These are phyloP conservation scores for Phalacrocorax pelagicus DNA, from an alignment of 2,113 vertebrate genomes.

Conservation along the genomic window DNA sequence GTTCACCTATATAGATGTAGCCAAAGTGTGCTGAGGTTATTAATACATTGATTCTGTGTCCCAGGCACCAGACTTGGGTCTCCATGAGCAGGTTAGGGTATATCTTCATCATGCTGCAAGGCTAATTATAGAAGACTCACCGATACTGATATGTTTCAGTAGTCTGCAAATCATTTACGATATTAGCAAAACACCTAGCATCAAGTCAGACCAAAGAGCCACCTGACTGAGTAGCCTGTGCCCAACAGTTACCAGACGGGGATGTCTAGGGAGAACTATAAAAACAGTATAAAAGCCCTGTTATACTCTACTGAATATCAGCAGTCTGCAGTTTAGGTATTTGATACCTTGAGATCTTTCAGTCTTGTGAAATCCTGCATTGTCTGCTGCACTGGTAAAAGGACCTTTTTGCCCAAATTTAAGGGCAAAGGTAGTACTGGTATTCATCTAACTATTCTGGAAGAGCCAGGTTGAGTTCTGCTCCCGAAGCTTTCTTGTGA, in stretches of 20 bases:
- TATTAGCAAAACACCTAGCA: background rate
- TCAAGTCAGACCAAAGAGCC: background rate
- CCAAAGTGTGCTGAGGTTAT: background rate
- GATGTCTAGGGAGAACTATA: background rate
- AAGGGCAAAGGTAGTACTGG: background rate
- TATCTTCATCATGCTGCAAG: background rate
- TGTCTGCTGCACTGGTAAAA: background rate
- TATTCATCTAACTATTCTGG: background rate
- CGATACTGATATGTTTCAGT: background rate
- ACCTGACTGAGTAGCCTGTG: background rate
- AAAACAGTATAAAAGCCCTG: background rate
- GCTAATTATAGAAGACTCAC: background rate
- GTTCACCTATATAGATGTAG: background rate
- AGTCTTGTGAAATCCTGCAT: background rate
- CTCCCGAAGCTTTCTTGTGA: background rate
- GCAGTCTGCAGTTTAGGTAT: background rate
- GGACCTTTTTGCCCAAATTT: background rate
- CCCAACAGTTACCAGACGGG: background rate
- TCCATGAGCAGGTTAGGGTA: background rate
- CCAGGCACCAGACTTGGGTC: background rate
- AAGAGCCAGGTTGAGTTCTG: background rate
- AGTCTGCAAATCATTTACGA: background rate
- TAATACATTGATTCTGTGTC: background rate
- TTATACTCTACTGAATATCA: background rate
- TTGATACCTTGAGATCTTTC: background rate